A percentile compares a stretch with the other conserved stretches of the same genome.
phyloP scores from a whole-genome alignment of 1,140 invertebrate species.

The Venturia canescens region DNA sequence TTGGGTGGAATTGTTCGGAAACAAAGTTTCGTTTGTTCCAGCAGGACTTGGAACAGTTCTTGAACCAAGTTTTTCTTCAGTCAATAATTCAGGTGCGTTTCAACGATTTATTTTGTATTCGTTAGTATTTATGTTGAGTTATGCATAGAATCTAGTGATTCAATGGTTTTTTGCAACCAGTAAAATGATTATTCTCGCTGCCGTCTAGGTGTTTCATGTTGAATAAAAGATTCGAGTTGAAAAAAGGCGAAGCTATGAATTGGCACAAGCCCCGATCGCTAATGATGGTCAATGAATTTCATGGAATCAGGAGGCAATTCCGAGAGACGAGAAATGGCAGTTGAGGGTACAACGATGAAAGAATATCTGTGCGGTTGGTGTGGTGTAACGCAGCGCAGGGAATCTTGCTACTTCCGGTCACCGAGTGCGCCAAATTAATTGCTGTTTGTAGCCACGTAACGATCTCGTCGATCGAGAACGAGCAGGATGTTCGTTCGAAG shows the following conservation, averaged over 20 bases:
- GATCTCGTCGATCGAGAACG: slow-evolving; percentile 37
- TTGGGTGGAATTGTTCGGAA: no score
- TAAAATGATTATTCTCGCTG: background rate
- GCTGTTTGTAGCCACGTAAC: slow-evolving; percentile 31
- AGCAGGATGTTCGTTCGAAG: slow-evolving; percentile 38
- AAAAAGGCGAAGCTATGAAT: background rate
- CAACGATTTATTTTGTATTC: no score
- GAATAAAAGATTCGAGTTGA: background rate
- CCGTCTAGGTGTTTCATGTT: background rate
- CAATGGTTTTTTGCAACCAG: no score
- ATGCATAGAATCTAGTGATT: no score
- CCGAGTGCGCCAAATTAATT: slow-evolving; percentile 32
- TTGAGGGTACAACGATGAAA: background rate
- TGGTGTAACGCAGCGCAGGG: background rate
- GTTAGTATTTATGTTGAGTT: no score
- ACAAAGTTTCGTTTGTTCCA: no score
- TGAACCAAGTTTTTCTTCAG: background rate
- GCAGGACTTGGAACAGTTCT: no score
- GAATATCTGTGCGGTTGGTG: background rate
- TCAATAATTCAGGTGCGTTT: no score
- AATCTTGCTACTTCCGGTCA: slow-evolving; percentile 34
- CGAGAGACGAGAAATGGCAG: background rate
- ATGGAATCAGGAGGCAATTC: background rate
- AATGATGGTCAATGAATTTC: slow-evolving; percentile 27
- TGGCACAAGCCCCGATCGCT: background rate